Base-by-base conservation (phyloP, 2,113 vertebrate species). In the Bos indicus region DNA sequence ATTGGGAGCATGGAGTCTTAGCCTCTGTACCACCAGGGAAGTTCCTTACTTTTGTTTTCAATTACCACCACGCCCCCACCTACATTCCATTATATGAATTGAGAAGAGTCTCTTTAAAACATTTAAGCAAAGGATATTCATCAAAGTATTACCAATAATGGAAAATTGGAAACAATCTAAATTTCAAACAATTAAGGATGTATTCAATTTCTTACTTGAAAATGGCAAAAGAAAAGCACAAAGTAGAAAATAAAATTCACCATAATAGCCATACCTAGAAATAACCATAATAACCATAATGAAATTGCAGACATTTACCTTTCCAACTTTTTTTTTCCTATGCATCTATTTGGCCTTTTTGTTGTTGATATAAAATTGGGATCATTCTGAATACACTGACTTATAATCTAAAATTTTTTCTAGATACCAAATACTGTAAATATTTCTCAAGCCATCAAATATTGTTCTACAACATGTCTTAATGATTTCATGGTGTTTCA, bases 401-500 rank as follows among this genome's bases (percentile, higher is more conserved):
- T 85, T 71, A 60, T 7, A 83, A 13, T 56, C 89, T 51, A 48
- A 97, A 82, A 62, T 86, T 84, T 93, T 88, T 93, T 52, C 81
- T 90, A 81, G 6, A 13, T 36, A 95, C 56, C 57, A 74, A 92
- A 92, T 82, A 90, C 43, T 64, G 33, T 87, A 81, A 87, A 93
- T 96, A 94, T 74, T 94, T 64, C 59, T 92, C 25, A 46, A 90
- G 92, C 80, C 87, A 52, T 87, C 86, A 90, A 90, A 67, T 91
- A 87, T 74, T 95, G 93, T 54, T 91, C 60, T 52, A 56, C 8
- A 17, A 56, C 57, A 92, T 71, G 77, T 56, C 92, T 60, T 96
- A 92, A 90, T 94, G 96, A 77, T 92, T 98, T 95, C 93, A 51
- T 67, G 95, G 94, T 95, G 95, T 94, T 95, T 95, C 97, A 97